These are phyloP conservation scores for Rutilus rutilus DNA, from an alignment of 2,113 vertebrate species.

Conservation along the genomic window DNA sequence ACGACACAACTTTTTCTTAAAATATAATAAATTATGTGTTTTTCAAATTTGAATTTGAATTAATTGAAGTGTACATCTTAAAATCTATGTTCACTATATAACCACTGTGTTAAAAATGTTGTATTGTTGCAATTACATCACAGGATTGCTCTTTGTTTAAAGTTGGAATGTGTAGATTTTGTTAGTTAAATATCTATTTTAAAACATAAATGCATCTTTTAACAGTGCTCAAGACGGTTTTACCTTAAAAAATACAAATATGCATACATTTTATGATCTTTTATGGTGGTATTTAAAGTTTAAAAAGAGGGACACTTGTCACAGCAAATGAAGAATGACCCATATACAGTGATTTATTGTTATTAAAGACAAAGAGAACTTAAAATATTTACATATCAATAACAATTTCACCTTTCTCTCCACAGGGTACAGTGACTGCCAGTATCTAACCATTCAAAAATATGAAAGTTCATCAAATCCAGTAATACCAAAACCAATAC, in stretches of 20 bases:
- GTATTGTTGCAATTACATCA: too few relatives aligned
- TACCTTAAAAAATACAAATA: not conserved
- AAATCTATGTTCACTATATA: not conserved
- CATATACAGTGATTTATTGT: not conserved
- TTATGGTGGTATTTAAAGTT: not conserved
- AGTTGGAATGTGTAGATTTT: not conserved
- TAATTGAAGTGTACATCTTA: not conserved
- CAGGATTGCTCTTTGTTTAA: too few relatives aligned
- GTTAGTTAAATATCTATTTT: not conserved
- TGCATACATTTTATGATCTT: not conserved
- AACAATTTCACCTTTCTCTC: slow-evolving; percentile 26
- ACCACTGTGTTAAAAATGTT: too few relatives aligned
- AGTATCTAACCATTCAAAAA: slow-evolving; percentile 14
- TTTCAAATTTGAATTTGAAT: not conserved
- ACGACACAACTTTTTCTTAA: not conserved
- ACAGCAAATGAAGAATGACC: not conserved
- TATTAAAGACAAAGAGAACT: not conserved
- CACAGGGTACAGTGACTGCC: slow-evolving; percentile 56
- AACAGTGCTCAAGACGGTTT: not conserved
- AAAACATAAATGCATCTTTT: not conserved
- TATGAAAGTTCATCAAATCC: slow-evolving; percentile 13
- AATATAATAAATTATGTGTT: not conserved
- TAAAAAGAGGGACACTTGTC: not conserved
- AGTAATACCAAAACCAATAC: not conserved
- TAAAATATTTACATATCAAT: not conserved